Conservation (phyloP, 1,140 invertebrate species). For the Tenebrio molitor region DNA sequence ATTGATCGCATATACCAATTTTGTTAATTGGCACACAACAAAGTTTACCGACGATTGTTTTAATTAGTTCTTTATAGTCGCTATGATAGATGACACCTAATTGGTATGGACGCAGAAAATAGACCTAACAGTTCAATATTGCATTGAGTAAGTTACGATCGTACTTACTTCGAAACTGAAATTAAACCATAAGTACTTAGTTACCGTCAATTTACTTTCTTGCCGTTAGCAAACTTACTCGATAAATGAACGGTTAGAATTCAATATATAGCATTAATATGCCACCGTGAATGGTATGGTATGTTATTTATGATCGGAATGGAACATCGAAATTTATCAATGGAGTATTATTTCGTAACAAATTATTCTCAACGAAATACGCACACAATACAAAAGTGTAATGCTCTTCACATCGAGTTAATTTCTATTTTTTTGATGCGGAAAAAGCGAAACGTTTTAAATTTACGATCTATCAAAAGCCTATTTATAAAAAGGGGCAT, state of each 20-base stretch:
- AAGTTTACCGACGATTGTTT: too few relatives aligned
- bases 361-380: slow-evolving; percentile 1
- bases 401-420: neutral
- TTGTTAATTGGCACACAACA: too few relatives aligned
- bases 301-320: slow-evolving; percentile 2
- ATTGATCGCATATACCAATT: too few relatives aligned
- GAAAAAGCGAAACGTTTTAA: slow-evolving; percentile 12
- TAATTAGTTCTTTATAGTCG: slow-evolving; percentile 21
- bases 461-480: slow-evolving; percentile 36
- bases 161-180: slow-evolving; percentile 34
- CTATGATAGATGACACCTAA: neutral
- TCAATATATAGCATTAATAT: slow-evolving; percentile 14
- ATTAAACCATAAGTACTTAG: slow-evolving; percentile 32
- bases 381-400: neutral
- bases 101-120: slow-evolving; percentile 14
- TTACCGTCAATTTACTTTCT: slow-evolving; percentile 34
- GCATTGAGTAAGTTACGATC: slow-evolving; percentile 25
- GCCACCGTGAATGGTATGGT: too few relatives aligned
- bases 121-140: slow-evolving; percentile 17
- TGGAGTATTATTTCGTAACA: neutral
- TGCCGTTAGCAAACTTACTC: slow-evolving; percentile 1
- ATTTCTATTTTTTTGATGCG: slow-evolving; percentile 11
- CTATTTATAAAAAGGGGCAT: slow-evolving; percentile 33
- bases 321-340: slow-evolving; percentile 10
- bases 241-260: slow-evolving; percentile 12